phyloP scores from a whole-genome alignment of 1,140 invertebrate species.

The Drosophila tsacasi region DNA sequence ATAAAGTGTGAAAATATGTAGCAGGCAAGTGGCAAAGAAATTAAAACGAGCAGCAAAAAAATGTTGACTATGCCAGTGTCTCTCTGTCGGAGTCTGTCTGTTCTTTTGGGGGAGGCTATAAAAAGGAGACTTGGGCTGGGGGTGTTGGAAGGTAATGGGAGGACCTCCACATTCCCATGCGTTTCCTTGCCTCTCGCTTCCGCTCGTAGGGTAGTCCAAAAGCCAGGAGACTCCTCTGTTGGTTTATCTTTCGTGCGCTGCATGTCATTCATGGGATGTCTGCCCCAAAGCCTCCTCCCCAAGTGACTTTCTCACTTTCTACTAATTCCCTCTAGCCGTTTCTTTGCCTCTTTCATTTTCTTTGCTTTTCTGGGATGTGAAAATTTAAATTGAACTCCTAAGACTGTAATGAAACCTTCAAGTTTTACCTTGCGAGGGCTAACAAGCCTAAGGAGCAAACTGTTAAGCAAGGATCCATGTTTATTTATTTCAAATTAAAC shows the following conservation, averaged over 20 bases:
- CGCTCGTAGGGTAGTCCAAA: constrained; percentile 41
- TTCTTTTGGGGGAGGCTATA: constrained; percentile 1
- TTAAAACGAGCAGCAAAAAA: constrained; percentile 65
- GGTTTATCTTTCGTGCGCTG: constrained; percentile 38
- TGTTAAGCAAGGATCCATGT: neutral
- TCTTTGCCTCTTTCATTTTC: neutral
- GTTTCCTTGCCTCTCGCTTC: constrained; percentile 29
- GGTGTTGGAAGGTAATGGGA: neutral
- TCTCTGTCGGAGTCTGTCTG: constrained; percentile 11
- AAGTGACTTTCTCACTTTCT: constrained; percentile 2
- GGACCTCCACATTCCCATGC: constrained; percentile 22
- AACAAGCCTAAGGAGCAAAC: neutral
- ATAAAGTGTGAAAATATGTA: constrained; percentile 79
- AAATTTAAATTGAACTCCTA: constrained; percentile 33
- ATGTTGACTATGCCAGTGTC: constrained; percentile 36
- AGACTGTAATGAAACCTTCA: neutral
- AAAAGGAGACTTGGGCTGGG: neutral
- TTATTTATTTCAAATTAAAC: neutral
- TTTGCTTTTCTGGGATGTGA: constrained; percentile 41
- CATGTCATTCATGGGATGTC: constrained; percentile 37
- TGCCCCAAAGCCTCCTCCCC: constrained; percentile 11
- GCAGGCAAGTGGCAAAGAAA: constrained; percentile 71
- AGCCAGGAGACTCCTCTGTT: constrained; percentile 54
- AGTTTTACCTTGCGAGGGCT: neutral
- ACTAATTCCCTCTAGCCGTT: neutral